phyloP scores from a whole-genome alignment of 2,113 vertebrate genomes.

The Catagonus wagneri region DNA sequence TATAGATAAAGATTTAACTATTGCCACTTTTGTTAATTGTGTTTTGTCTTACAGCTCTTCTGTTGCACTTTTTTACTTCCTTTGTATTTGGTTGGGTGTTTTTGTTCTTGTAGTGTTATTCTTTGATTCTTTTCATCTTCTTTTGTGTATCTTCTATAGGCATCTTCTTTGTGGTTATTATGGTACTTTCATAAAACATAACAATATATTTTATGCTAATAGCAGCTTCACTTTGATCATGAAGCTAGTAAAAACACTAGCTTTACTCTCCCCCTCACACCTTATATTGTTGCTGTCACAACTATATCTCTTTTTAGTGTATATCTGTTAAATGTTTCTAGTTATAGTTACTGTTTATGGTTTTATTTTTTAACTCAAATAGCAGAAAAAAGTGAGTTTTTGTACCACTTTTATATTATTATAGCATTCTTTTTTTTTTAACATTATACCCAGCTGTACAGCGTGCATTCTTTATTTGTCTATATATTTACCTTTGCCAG shows the following conservation, averaged over 20 bases:
- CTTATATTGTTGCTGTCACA: background rate
- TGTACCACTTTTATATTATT: background rate
- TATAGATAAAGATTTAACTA: background rate
- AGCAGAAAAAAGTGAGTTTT: background rate
- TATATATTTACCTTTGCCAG: background rate
- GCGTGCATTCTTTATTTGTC: background rate
- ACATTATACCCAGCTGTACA: too few species aligned
- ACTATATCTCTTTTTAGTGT: background rate
- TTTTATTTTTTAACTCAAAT: background rate
- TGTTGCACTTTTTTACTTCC: background rate
- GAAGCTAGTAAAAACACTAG: background rate
- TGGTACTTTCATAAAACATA: background rate
- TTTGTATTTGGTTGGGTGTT: background rate
- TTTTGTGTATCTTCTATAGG: background rate
- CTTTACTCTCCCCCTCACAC: background rate
- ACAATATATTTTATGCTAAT: background rate
- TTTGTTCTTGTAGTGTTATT: background rate
- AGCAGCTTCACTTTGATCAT: background rate
- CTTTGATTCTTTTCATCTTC: background rate
- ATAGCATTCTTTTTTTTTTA: background rate
- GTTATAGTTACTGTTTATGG: background rate
- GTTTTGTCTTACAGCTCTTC: conserved; percentile 6
- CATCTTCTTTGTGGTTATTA: background rate
- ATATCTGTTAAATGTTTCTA: background rate
- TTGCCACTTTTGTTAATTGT: background rate